Evolutionary conservation across 1,140 invertebrate species (phyloP), one percentile per base, ranked within the genome.

Genomic region (Pemphigus obesinymphae): DNA sequence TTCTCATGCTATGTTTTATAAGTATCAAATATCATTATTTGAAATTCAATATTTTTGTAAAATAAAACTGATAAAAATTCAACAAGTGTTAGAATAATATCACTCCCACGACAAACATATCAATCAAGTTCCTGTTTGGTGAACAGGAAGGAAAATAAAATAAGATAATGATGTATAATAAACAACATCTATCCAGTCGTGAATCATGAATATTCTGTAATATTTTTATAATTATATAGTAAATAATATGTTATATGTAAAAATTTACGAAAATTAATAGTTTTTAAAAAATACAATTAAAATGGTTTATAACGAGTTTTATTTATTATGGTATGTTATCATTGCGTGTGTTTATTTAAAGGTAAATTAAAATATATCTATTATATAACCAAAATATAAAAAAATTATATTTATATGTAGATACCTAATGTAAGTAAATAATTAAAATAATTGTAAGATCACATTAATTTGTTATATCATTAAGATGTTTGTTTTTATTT

Each of bases 111-210:
- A 4, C 17, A 40, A 68, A 70, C 0, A 82, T 48, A 68, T 70
- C 8, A 61, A 58, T 78, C 50, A 2, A 80, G 76, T 80, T 80
- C 55, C 76, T 80, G 55, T 80, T 80, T 61, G 43, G 55, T 43
- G 43, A 50, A 61, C 76, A 80, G 66, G 66, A 70, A 55, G 66
- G 61, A 82, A 80, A 80, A 61, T 26, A 40, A 80, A 45, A 63
- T 43, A 80, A 80, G 58, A 80, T 80, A 58, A 58, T 61, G 15
- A 68, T 26, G n/a, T 34, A 50, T 10, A 80, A 17, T 76, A 17
- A 5, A 7, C 15, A 34, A 23, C 29, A 17, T 45, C 29, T 58
- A 45, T 70, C 10, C 7, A 82, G 40, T 45, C 1, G 20, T 31
- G 11, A 63, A 68, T 17, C 8, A 82, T 68, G 31, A 4, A 73